These are phyloP conservation scores for Leptinotarsa texana DNA, from an alignment of 1,140 invertebrate species.

Conservation along the genomic window DNA sequence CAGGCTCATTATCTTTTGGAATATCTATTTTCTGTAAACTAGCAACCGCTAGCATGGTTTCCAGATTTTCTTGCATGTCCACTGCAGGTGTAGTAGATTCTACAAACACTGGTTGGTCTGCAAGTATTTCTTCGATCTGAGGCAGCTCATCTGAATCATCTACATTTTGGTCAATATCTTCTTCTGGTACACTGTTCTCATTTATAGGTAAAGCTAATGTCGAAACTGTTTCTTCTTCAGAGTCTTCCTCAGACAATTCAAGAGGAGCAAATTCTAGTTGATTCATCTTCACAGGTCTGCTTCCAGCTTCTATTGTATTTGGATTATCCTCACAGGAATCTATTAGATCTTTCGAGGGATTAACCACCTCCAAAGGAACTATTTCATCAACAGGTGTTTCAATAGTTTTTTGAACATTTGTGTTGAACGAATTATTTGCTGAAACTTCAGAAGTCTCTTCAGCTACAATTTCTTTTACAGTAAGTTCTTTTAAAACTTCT, in stretches of 20 bases:
- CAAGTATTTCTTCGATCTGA: constrained; percentile 10
- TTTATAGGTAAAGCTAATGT: constrained; percentile 11
- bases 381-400: neutral
- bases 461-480: neutral
- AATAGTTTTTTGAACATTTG: neutral
- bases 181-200: neutral
- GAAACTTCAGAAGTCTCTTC: neutral
- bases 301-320: constrained; percentile 1
- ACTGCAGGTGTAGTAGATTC: neutral
- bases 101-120: neutral
- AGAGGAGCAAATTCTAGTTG: constrained; percentile 19
- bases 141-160: constrained; percentile 4
- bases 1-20: constrained; percentile 20
- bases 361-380: neutral
- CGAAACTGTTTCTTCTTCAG: constrained; percentile 15
- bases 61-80: constrained; percentile 34
- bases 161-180: neutral
- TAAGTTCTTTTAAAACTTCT: neutral
- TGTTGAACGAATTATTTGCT: neutral
- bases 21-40: constrained; percentile 35
- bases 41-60: constrained; percentile 40
- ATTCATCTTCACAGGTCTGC: neutral
- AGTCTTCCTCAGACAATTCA: constrained; percentile 23
- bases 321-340: neutral
- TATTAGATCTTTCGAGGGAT: neutral